These are phyloP conservation scores for Philonicus albiceps DNA, from an alignment of 2,888 invertebrate genomes.

Conservation along the genomic window DNA sequence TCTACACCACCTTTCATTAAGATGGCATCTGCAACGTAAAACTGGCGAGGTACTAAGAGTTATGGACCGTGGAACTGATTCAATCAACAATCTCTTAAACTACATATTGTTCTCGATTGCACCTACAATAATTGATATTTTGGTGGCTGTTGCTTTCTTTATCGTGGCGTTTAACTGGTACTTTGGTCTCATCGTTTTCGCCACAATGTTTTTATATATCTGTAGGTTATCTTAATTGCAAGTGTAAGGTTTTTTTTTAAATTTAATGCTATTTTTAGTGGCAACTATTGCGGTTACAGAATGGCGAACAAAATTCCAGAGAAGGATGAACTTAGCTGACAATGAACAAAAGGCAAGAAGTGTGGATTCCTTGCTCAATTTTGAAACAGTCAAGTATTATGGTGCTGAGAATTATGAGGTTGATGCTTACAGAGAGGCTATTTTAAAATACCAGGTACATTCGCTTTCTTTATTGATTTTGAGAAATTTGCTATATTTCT, in stretches of 20 bases:
- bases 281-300: slow-evolving; percentile 92
- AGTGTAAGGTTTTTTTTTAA: slow-evolving; percentile 38
- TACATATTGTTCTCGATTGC: slow-evolving; percentile 92
- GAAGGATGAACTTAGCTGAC: slow-evolving; percentile 93
- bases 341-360: slow-evolving; percentile 91
- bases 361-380: slow-evolving; percentile 95
- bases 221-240: slow-evolving; percentile 68
- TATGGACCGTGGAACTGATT: slow-evolving; percentile 97
- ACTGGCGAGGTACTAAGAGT: slow-evolving; percentile 96
- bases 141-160: slow-evolving; percentile 91
- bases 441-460: slow-evolving; percentile 80
- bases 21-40: slow-evolving; percentile 95
- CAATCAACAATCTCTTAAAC: slow-evolving; percentile 91
- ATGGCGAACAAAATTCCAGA: slow-evolving; percentile 95
- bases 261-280: slow-evolving; percentile 64
- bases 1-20: slow-evolving; percentile 86
- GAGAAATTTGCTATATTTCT: slow-evolving; percentile 42
- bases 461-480: not conserved
- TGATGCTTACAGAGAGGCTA: slow-evolving; percentile 81
- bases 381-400: slow-evolving; percentile 99
- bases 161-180: slow-evolving; percentile 86
- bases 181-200: slow-evolving; percentile 94
- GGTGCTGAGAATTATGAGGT: slow-evolving; percentile 94
- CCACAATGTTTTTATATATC: slow-evolving; percentile 92
- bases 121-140: slow-evolving; percentile 91